A percentile compares a stretch with the other conserved stretches of the same genome.
These are phyloP conservation scores for Cololabis saira DNA, from an alignment of 2,113 vertebrate species.

Conservation along the genomic window DNA sequence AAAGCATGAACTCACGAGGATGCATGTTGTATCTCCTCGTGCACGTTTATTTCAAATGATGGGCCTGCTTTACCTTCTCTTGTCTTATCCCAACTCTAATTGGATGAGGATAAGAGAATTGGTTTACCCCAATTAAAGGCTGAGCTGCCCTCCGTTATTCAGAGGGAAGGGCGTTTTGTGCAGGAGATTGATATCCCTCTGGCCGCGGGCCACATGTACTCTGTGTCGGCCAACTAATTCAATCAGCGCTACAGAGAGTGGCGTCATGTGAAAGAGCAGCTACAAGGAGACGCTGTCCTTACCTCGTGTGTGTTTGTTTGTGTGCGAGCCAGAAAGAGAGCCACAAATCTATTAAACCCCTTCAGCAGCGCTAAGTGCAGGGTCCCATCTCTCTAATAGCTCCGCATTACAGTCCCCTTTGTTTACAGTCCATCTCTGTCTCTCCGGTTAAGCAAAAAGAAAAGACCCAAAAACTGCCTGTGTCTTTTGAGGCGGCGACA, in stretches of 20 bases:
- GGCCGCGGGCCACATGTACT: constrained; percentile 68
- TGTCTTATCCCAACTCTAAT: constrained; percentile 69
- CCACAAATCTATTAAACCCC: constrained; percentile 60
- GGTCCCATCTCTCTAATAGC: constrained; percentile 69
- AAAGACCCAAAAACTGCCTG: background rate
- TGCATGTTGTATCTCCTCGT: constrained; percentile 9
- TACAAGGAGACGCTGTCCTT: constrained; percentile 77
- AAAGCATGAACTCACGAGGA: constrained; percentile 1
- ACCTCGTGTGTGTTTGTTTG: constrained; percentile 26
- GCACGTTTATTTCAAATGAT: constrained; percentile 48
- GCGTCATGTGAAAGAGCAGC: constrained; percentile 72
- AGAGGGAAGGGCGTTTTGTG: constrained; percentile 58
- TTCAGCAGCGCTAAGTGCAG: constrained; percentile 67
- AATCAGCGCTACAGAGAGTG: constrained; percentile 76
- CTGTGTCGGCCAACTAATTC: constrained; percentile 69
- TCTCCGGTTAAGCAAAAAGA: constrained; percentile 4
- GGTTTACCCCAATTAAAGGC: constrained; percentile 73
- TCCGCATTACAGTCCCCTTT: constrained; percentile 63
- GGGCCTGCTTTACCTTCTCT: constrained; percentile 43
- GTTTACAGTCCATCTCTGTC: constrained; percentile 31
- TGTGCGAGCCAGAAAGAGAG: constrained; percentile 2
- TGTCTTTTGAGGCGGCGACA: background rate
- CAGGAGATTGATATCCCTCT: constrained; percentile 72
- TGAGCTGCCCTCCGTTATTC: constrained; percentile 65
- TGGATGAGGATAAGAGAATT: constrained; percentile 76